Percentiles rank a stretch among this genome's conserved stretches.
Conservation (phyloP, 2,797 vertebrate genomes). For the Fringilla coelebs region DNA sequence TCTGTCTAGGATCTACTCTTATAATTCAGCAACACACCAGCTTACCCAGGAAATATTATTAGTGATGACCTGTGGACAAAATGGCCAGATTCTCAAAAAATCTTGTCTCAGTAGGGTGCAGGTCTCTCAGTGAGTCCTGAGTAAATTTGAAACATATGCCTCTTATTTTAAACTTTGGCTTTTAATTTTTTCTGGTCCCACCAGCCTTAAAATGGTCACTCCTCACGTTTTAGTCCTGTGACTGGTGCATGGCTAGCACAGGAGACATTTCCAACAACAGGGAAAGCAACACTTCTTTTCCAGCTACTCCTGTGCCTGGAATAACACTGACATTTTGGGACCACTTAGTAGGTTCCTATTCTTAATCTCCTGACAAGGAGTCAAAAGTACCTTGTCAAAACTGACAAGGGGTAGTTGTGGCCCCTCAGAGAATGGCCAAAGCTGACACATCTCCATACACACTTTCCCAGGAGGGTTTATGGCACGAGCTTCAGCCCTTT, state of each 20-base stretch:
- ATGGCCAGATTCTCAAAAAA: neutral
- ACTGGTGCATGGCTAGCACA: neutral
- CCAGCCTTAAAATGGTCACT: neutral
- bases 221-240: neutral
- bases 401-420: neutral
- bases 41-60: neutral
- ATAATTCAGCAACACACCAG: neutral
- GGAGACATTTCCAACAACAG: neutral
- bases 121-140: neutral
- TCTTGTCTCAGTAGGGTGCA: neutral
- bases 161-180: neutral
- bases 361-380: conserved; percentile 42
- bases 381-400: conserved; percentile 39
- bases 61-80: neutral
- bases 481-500: neutral
- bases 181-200: neutral
- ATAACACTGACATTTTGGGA: conserved; percentile 8
- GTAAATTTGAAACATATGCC: neutral
- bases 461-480: neutral
- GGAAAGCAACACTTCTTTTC: neutral
- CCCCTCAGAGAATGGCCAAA: neutral
- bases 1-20: neutral
- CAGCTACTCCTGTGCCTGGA: neutral
- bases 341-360: conserved; percentile 3
- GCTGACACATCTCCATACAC: neutral